Evolutionary conservation across 2,888 invertebrate species (phyloP).

Genomic region (Oxytorus armatus): DNA sequence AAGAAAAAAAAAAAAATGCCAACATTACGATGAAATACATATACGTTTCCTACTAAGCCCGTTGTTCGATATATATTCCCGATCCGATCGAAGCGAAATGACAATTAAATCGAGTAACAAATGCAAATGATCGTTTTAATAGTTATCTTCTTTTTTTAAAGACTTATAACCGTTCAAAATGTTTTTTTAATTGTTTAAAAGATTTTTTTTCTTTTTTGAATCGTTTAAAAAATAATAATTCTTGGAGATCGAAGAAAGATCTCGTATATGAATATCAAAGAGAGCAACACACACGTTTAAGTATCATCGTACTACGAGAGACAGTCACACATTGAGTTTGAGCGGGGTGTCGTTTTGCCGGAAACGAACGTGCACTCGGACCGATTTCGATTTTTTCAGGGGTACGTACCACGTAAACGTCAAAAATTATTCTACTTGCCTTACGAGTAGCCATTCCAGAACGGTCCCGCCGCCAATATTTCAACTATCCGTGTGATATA

Average conservation of each 20-base stretch:
- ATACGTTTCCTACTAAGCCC: conserved; percentile 79
- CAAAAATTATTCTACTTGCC: conserved; percentile 66
- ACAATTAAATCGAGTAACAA: conserved; percentile 9
- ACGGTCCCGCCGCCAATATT: conserved; percentile 70
- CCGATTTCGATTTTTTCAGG: conserved; percentile 63
- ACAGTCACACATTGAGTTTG: conserved; percentile 56
- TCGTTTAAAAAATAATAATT: not conserved
- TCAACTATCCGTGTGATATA: conserved; percentile 46
- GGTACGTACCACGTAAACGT: conserved; percentile 64
- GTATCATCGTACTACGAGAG: conserved; percentile 47
- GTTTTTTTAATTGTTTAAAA: not conserved
- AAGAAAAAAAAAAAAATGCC: conserved; percentile 72
- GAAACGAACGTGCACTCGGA: conserved; percentile 50
- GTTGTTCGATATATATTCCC: conserved; percentile 44
- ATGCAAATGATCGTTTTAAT: too few species aligned
- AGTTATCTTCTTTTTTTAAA: too few species aligned
- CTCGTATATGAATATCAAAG: conserved; percentile 4
- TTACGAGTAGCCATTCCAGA: conserved; percentile 78
- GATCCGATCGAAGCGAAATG: conserved; percentile 49
- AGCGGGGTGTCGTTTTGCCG: conserved; percentile 49
- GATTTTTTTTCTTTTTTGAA: not conserved
- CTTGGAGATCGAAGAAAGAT: not conserved
- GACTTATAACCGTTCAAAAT: not conserved
- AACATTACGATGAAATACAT: conserved; percentile 79
- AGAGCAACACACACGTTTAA: conserved; percentile 44